Evolutionary conservation across 2,113 vertebrate species (phyloP).

Genomic region (Paradisaea rubra): DNA sequence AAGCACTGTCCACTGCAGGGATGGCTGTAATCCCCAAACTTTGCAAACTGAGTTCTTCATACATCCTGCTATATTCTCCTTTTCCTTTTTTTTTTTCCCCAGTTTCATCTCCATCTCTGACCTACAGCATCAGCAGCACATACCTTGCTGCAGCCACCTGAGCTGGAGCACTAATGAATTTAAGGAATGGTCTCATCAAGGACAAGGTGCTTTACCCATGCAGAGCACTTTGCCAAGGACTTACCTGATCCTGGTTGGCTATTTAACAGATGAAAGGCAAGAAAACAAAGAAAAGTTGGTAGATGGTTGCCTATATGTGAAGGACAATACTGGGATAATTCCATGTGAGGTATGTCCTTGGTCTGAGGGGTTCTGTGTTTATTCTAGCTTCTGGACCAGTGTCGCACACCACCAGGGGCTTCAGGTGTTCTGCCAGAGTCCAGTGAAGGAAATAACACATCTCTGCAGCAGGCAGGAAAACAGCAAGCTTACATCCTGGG

Average conservation of each 20-base stretch:
- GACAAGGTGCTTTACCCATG: constrained; percentile 26
- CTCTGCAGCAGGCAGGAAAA: not conserved
- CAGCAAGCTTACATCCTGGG: not conserved
- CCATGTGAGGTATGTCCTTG: constrained; percentile 70
- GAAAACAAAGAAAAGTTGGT: constrained; percentile 5
- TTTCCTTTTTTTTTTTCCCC: no score
- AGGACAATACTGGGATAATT: constrained; percentile 70
- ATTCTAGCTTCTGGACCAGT: not conserved
- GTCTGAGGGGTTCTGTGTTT: not conserved
- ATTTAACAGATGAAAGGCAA: constrained; percentile 58
- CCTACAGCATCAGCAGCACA: constrained; percentile 68
- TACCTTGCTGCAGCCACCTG: constrained; percentile 78
- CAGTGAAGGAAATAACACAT: not conserved
- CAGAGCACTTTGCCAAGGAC: constrained; percentile 62
- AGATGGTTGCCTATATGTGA: constrained; percentile 69
- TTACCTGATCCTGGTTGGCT: constrained; percentile 80
- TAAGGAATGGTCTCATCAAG: constrained; percentile 67
- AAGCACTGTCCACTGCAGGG: not conserved
- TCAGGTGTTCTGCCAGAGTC: not conserved
- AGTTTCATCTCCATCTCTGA: constrained; percentile 75
- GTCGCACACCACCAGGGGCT: not conserved
- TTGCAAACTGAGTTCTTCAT: not conserved
- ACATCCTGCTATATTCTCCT: not conserved
- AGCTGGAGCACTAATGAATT: constrained; percentile 78
- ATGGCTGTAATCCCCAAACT: not conserved